Evolutionary conservation across 2,113 vertebrate genomes (phyloP), one percentile per base, ranked within the genome.

Genomic region (Struthidea cinerea): DNA sequence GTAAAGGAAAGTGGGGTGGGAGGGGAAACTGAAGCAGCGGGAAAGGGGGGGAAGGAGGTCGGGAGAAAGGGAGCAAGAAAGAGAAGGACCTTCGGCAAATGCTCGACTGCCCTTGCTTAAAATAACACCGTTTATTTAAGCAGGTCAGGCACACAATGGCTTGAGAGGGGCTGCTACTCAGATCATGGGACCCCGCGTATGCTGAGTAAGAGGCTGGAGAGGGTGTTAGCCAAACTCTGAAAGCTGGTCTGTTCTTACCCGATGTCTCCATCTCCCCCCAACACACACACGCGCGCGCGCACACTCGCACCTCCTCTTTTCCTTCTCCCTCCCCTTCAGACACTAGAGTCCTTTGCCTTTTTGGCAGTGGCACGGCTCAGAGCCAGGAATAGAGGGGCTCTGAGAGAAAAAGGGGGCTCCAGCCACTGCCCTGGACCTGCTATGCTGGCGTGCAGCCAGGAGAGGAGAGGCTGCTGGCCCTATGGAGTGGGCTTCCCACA

Each of bases 1-100:
- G 95, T 96, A 96, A 96, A 97, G 96, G 95, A 97, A 97, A 97
- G 95, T 95, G 94, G 94, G 90, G 44, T 93, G 95, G 96, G 95
- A 97, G 94, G 94, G 86, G 90, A 96, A 96, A 93, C 92, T 84
- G 89, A 94, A 97, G 82, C 96, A 95, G 90, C 30, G 2, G 94
- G 92, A 96, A 91, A 50, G 79, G 57, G 83, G 93, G 89, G 91
- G 76, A 91, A 94, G 94, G 81, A 97, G 88, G 71, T 96, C 11
- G 27, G 59, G 90, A 93, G 88, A 90, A 95, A 94, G 73, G 53
- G 71, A 94, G 90, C 46, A 44, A 82, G 96, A 89, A 49, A 91
- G 94, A 95, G 87, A 96, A 97, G 95, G 87, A 95, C 95, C 94
- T 96, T 91, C 21, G 1, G 92, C 84, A 91, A 97, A 96, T 91